Evolutionary conservation across 2,113 vertebrate species (phyloP).

Genomic region (Hippopotamus amphibius): DNA sequence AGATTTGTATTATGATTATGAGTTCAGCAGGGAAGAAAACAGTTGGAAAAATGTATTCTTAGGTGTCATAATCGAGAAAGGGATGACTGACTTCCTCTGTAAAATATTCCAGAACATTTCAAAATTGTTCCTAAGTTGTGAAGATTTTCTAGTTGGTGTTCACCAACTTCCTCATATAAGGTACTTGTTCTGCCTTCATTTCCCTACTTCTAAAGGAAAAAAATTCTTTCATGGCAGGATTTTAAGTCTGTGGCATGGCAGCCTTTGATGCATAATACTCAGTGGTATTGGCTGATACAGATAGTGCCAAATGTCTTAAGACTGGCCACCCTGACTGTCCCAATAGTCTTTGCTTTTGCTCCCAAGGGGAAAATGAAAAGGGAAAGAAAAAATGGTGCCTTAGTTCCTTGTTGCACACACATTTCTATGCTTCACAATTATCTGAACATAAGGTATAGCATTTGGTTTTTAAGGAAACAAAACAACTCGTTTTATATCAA

Average conservation of each 20-base stretch:
- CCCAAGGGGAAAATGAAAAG: slow-evolving; percentile 52
- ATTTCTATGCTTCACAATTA: slow-evolving; percentile 63
- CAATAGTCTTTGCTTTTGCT: slow-evolving; percentile 52
- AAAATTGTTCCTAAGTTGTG: slow-evolving; percentile 52
- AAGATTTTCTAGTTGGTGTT: slow-evolving; percentile 63
- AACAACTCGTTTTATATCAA: slow-evolving; percentile 40
- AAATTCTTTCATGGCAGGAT: slow-evolving; percentile 50
- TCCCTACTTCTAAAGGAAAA: slow-evolving; percentile 54
- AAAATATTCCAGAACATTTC: slow-evolving; percentile 58
- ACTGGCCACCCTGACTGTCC: not conserved
- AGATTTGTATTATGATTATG: not conserved
- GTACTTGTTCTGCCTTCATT: slow-evolving; percentile 66
- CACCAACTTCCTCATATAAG: slow-evolving; percentile 34
- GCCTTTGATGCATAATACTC: not conserved
- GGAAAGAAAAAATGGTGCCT: slow-evolving; percentile 77
- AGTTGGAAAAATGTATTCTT: not conserved
- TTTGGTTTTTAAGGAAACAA: slow-evolving; percentile 56
- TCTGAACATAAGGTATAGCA: slow-evolving; percentile 45
- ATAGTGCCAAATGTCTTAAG: not conserved
- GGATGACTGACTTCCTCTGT: slow-evolving; percentile 52
- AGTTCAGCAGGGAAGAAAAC: slow-evolving; percentile 46
- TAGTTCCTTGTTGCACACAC: slow-evolving; percentile 70
- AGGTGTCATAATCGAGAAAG: slow-evolving; percentile 20
- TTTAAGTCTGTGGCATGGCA: not conserved
- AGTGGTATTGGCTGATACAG: not conserved